These are phyloP conservation scores for Rotaria socialis DNA, from an alignment of 2,888 invertebrate genomes.

Conservation along the genomic window DNA sequence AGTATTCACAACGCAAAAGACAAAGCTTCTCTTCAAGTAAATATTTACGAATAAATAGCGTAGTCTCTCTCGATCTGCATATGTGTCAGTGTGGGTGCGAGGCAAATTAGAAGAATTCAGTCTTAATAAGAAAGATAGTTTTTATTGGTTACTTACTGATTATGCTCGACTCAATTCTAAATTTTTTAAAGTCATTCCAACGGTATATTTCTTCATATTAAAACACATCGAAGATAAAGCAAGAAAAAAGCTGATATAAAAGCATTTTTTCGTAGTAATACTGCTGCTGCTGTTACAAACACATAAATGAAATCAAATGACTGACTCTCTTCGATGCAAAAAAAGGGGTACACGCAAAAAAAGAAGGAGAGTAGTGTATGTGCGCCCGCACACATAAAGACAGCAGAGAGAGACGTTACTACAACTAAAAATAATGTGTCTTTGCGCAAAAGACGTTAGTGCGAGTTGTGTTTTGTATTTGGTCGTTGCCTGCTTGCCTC, in stretches of 20 bases:
- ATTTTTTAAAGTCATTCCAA: not conserved
- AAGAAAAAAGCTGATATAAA: not conserved
- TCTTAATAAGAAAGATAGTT: not conserved
- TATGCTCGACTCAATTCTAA: not conserved
- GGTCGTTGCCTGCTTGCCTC: not conserved
- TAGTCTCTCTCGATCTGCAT: not conserved
- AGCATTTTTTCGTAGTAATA: not conserved
- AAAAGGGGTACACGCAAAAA: not conserved
- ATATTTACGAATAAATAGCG: not conserved
- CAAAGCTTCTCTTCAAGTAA: not conserved
- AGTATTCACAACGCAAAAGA: not conserved
- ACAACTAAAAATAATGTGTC: not conserved
- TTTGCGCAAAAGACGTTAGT: not conserved
- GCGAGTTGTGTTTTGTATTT: constrained; percentile 4
- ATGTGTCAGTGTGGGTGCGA: not conserved
- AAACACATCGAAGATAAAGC: not conserved
- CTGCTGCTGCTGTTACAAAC: not conserved
- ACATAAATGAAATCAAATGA: constrained; percentile 11
- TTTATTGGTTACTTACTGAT: not conserved
- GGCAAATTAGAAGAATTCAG: not conserved
- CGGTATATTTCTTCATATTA: not conserved
- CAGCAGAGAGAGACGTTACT: constrained; percentile 1
- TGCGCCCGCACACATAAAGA: not conserved
- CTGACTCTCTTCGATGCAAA: not conserved
- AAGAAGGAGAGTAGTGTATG: not conserved